Evolutionary conservation across 2,797 vertebrate genomes (phyloP), one percentile per base, ranked within the genome.

Genomic region (Centroberyx gerrardi): DNA sequence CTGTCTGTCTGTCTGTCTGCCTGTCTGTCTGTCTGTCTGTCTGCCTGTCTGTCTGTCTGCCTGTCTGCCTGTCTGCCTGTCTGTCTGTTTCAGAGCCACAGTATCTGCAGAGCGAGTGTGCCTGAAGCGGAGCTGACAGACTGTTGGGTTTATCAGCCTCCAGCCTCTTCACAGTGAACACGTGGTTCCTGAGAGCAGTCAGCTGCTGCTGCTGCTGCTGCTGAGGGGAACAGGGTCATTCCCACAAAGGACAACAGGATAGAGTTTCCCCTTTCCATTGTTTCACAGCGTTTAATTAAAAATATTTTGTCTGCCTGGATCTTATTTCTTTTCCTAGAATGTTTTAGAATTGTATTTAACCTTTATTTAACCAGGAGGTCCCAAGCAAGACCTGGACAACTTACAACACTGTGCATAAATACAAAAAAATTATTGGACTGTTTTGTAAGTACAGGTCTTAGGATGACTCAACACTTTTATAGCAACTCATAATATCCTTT

Each of bases 121-220:
- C 29, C 4, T 52, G 28, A 51, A 44, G 13, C 14, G 18, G 7
- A 2, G n/a, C 51, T 55, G 51, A 67, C 51, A 55, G 51, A 17
- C 13, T 46, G 42, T 31, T 15, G 15, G 62, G 33, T 33, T 74
- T 54, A 54, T 61, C 63, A 18, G 36, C 22, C 13, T 28, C 46
- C 63, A 29, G 36, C 22, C n/a, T 40, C 46, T 31, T 44, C 38
- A 55, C 9, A 13, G 7, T 10, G 14, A 31, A 54, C 42, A 15
- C 17, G 29, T 38, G 52, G 28, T 18, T 31, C 4, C 18, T 29
- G 36, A 44, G 49, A n/a, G 62, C 18, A n/a, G 29, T 36, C 12
- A 38, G 61, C 40, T 36, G 9, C 48, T n/a, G 13, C 7, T 15
- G 42, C 12, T 27, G 61, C 40, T 36, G 9, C 48, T n/a, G 13